Evolutionary conservation across 64 coral and sea anemone genomes (phyloP).

Genomic region (Orbicella faveolata): DNA sequence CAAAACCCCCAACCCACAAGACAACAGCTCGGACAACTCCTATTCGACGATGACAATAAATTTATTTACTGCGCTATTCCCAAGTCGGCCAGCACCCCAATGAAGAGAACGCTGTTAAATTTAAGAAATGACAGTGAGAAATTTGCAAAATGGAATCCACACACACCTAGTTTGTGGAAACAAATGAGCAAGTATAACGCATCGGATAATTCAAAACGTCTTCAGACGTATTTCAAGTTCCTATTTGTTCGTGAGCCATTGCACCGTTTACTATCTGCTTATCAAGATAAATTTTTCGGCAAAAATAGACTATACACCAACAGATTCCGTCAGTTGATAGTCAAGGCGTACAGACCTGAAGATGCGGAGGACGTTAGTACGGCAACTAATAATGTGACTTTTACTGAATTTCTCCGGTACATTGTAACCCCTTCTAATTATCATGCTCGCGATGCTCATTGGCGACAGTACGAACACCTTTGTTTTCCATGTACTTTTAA

Average conservation of each 20-base stretch:
- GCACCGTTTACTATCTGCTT: conserved; percentile 32
- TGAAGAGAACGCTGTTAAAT: background rate
- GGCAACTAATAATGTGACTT: conserved; percentile 24
- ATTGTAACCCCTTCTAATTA: background rate
- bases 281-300: conserved; percentile 40
- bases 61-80: conserved; percentile 39
- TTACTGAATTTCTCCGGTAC: conserved; percentile 20
- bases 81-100: conserved; percentile 3
- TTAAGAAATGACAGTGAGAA: background rate
- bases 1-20: background rate
- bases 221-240: conserved; percentile 16
- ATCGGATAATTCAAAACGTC: background rate
- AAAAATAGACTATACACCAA: conserved; percentile 20
- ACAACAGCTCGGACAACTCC: background rate
- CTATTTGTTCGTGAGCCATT: conserved; percentile 48
- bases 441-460: background rate
- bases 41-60: conserved; percentile 18
- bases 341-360: conserved; percentile 20
- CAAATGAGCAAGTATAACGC: background rate
- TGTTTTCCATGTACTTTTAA: conserved; percentile 44
- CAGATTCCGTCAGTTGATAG: background rate
- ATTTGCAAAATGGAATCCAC: no score
- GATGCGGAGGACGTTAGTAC: background rate
- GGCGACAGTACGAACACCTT: conserved; percentile 7
- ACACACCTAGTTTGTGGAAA: background rate